Base-by-base conservation (phyloP, 2,797 vertebrate species). In the Peromyscus attwateri region DNA sequence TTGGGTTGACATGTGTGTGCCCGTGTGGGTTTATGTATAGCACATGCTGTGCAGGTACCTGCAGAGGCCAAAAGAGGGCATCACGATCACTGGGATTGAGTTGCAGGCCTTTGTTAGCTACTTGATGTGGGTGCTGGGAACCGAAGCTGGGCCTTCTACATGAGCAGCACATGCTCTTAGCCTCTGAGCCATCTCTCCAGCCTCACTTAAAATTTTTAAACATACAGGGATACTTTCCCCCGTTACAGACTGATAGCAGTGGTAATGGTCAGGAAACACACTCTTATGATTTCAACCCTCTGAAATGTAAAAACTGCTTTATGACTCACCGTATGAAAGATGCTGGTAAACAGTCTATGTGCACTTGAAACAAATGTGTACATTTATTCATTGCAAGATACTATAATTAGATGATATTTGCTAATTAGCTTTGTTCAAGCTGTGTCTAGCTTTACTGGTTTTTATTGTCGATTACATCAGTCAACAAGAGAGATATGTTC, bases 381-480 rank as follows among this genome's bases (percentile, higher is more conserved):
- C n/a, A 70, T 91, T 57, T 93, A 70, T 85, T 77, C 43, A 84
- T 3, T 12, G 25, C 4, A 76, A 60, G 71, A 46, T 89, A 87
- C 91, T 83, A 90, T 92, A 95, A 93, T 92, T 92, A 94, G 68
- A 82, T 80, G 17, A 13, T 73, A 19, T 64, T 52, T 91, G 46
- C 68, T 87, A 93, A 90, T 93, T 96, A 70, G 62, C 87, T 92
- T 94, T 95, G 37, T 90, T 95, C 77, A 93, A 84, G 87, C 27
- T 92, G 46, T 91, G 49, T 80, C 57, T 83, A 64, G 49, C 31
- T 17, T 79, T 77, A 31, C 55, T 90, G 79, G 43, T 76, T 92
- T 64, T 71, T 76, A 17, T 88, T 77, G 11, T 37, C 75, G 31
- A 17, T 14, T 93, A 27, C n/a, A 80, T 57, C 80, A 95, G 34